These are phyloP conservation scores for Plestiodon gilberti DNA, from an alignment of 2,113 vertebrate genomes.

Conservation along the genomic window DNA sequence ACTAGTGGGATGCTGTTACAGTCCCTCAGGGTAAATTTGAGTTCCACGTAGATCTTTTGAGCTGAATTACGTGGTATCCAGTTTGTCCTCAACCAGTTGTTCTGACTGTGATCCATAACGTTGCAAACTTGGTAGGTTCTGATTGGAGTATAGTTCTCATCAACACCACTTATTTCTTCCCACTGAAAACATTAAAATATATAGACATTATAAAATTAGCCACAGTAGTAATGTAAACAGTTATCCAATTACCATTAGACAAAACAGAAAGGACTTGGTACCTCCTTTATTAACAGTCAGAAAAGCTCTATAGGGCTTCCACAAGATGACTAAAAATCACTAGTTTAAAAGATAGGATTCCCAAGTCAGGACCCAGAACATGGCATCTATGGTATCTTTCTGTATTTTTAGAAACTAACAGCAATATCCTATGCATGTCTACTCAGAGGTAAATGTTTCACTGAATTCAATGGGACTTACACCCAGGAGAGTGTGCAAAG, in stretches of 20 bases:
- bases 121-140: constrained; percentile 99
- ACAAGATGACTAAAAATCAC: no score
- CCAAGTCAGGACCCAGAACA: no score
- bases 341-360: no score
- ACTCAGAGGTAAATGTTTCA: no score
- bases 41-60: constrained; percentile 97
- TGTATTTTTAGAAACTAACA: no score
- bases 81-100: constrained; percentile 98
- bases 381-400: no score
- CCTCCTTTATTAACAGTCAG: not conserved
- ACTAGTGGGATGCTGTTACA: constrained; percentile 98
- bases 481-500: no score
- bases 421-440: no score
- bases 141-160: constrained; percentile 97
- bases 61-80: constrained; percentile 96
- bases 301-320: not conserved
- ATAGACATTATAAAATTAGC: not conserved
- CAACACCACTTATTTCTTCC: constrained; percentile 99
- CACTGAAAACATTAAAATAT: constrained; percentile 76
- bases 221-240: not conserved
- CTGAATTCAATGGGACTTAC: no score
- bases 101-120: constrained; percentile 98
- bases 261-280: not conserved
- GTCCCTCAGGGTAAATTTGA: constrained; percentile 97
- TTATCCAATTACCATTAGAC: not conserved